Evolutionary conservation across 2,113 vertebrate species (phyloP), one percentile per base, ranked within the genome.

Genomic region (Pycnonotus jocosus): DNA sequence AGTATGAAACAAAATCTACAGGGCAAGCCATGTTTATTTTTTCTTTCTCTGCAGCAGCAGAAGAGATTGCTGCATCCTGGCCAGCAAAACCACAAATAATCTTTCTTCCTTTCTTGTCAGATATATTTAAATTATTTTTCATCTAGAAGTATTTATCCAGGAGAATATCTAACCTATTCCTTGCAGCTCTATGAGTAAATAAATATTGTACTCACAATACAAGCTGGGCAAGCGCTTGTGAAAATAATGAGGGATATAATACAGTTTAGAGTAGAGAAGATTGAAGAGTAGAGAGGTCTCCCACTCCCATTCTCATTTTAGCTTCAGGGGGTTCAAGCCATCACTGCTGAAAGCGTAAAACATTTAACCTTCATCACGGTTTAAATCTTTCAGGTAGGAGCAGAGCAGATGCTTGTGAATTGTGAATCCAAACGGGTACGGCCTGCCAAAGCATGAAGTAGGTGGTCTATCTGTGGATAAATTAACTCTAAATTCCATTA

Each of bases 1-100:
- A 90, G 24, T 28, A 11, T 45, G 69, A 92, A 95, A 74, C 27
- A 86, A 80, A 86, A 68, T 95, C 91, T 94, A 88, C n/a, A 81
- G 65, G 58, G 86, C 24, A 70, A 76, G n/a, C 10, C 21, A 61
- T 88, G 38, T 72, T 91, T 84, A 83, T 37, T 81, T 88, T 83
- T 81, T 45, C 38, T 91, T 77, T 80, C 35, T 77, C 58, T 66
- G 50, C 45, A 93, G 27, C 28, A 83, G 56, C 56, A 56, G 30
- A 65, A 81, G 68, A 93, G 20, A 76, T 81, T 3, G 2, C 19
- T 79, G 66, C 47, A 79, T 66, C 54, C n/a, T 62, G 48, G 38
- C 44, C 71, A 82, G 40, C 7, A 93, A 90, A 89, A 12, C 23
- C 69, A 81, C 61, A 74, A 81, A 86, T 53, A 85, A 88, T 73